Conservation (phyloP, 1,140 invertebrate species). For the Artemia franciscana region DNA sequence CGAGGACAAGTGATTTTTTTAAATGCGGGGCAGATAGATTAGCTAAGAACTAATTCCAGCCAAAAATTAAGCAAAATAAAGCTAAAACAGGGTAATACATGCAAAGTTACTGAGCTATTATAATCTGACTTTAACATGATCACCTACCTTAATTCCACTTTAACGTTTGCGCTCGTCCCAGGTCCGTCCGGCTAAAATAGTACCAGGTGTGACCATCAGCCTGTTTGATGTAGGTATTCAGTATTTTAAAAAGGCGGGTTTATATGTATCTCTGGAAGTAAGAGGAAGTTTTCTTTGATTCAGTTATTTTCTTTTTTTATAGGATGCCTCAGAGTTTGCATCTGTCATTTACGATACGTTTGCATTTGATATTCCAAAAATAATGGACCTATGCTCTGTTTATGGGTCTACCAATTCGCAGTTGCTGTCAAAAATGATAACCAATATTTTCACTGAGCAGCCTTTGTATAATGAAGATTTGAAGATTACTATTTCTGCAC, state of each 20-base stretch:
- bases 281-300: neutral
- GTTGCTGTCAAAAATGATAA: conserved; percentile 34
- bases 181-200: neutral
- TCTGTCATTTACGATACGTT: conserved; percentile 51
- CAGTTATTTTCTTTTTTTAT: neutral
- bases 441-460: conserved; percentile 38
- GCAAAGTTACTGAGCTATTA: too few relatives aligned
- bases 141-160: too few relatives aligned
- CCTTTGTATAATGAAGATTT: conserved; percentile 44
- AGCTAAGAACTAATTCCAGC: too few relatives aligned
- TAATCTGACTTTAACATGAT: too few relatives aligned
- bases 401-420: conserved; percentile 39
- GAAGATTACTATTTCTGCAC: conserved; percentile 23
- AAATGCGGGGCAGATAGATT: too few relatives aligned
- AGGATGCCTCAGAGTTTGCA: conserved; percentile 26
- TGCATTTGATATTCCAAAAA: conserved; percentile 51
- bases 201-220: neutral
- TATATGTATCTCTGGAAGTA: neutral
- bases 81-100: too few relatives aligned
- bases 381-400: conserved; percentile 47
- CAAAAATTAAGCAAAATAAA: too few relatives aligned
- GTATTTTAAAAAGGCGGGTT: too few relatives aligned
- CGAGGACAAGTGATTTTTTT: too few relatives aligned
- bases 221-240: neutral
- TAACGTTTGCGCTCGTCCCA: too few relatives aligned